Percentiles rank a stretch among this genome's conserved stretches.
These are phyloP conservation scores for Planococcus citri DNA, from an alignment of 1,140 invertebrate genomes.

Conservation along the genomic window DNA sequence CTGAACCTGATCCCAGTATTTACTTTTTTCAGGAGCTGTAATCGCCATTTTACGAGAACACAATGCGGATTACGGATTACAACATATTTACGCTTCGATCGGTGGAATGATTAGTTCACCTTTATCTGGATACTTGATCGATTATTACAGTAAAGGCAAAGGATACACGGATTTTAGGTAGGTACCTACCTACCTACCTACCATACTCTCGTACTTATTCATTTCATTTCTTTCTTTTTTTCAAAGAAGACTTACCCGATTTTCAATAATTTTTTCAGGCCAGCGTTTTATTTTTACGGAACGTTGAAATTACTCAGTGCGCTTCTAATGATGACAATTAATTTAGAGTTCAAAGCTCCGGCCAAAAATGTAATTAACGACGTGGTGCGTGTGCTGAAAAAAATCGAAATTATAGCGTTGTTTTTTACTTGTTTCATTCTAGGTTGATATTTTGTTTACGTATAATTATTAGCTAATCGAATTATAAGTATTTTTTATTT, in stretches of 20 bases:
- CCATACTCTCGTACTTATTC: too few species aligned
- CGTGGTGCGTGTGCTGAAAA: conserved; percentile 53
- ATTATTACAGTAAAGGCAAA: conserved; percentile 45
- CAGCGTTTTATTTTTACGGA: conserved; percentile 68
- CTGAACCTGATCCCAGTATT: neutral
- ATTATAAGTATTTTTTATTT: neutral
- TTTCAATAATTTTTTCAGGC: conserved; percentile 41
- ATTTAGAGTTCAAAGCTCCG: conserved; percentile 62
- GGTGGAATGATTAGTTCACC: conserved; percentile 69
- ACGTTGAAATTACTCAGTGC: conserved; percentile 52
- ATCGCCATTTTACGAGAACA: conserved; percentile 63
- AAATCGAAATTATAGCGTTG: conserved; percentile 58
- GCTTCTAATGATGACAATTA: conserved; percentile 54
- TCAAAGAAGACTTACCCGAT: neutral
- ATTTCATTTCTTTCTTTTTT: neutral
- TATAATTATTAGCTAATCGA: neutral
- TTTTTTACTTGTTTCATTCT: conserved; percentile 59
- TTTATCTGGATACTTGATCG: conserved; percentile 59
- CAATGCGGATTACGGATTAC: conserved; percentile 64
- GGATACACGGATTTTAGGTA: conserved; percentile 59
- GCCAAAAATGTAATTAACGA: conserved; percentile 56
- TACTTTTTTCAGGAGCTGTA: conserved; percentile 43
- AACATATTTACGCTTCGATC: conserved; percentile 62
- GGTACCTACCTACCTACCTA: too few species aligned
- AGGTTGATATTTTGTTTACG: conserved; percentile 37